These are phyloP conservation scores for Phyllotreta cruciferae DNA, from an alignment of 2,888 invertebrate species.

Conservation along the genomic window DNA sequence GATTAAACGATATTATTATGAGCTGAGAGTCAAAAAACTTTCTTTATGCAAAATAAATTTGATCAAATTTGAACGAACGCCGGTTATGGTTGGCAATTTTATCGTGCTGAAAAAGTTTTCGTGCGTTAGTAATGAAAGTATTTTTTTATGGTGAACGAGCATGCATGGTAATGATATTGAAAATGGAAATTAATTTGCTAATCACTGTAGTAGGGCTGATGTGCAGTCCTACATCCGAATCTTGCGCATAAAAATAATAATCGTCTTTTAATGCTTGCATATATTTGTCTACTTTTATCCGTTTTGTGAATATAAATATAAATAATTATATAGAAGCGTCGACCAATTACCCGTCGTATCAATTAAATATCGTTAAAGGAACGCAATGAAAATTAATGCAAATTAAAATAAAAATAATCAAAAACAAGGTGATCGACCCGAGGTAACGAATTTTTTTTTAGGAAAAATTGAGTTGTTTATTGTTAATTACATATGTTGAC, in stretches of 20 bases:
- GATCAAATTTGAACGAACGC: background rate
- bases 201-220: background rate
- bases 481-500: conserved; percentile 6
- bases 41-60: conserved; percentile 7
- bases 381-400: conserved; percentile 13
- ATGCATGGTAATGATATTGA: conserved; percentile 39
- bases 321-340: background rate
- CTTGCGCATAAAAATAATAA: too few species aligned
- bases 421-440: conserved; percentile 15
- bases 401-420: conserved; percentile 3
- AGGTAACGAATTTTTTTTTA: conserved; percentile 2
- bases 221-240: too few species aligned
- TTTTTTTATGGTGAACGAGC: conserved; percentile 33
- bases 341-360: conserved; percentile 3
- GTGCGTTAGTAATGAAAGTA: conserved; percentile 29
- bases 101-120: conserved; percentile 30
- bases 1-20: too few species aligned
- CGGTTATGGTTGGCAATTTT: conserved; percentile 1
- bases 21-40: background rate
- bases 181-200: conserved; percentile 28
- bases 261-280: too few species aligned
- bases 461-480: conserved; percentile 11
- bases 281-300: too few species aligned
- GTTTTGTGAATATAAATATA: background rate
- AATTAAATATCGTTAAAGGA: conserved; percentile 1